Conservation (phyloP, 2,113 vertebrate species). For the Echinops telfairi region DNA sequence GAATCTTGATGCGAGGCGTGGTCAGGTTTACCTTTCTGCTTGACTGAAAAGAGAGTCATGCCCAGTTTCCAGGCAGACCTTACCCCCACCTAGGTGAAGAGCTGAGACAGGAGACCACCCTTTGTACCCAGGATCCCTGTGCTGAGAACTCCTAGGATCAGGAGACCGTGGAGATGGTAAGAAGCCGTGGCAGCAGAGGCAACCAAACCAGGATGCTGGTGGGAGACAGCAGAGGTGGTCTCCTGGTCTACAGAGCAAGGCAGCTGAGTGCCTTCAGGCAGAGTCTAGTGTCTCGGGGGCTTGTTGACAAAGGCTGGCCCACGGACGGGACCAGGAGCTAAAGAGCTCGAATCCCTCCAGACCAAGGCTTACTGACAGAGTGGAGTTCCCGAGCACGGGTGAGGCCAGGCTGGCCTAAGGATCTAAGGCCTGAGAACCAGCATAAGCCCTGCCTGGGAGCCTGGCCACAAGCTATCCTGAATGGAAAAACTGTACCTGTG, state of each 20-base stretch:
- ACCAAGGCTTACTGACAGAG: not conserved
- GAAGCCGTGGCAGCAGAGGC: not conserved
- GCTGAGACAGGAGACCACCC: not conserved
- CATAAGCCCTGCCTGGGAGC: not conserved
- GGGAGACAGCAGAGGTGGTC: not conserved
- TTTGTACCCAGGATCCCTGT: not conserved
- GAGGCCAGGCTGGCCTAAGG: not conserved
- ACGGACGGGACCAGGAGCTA: too few relatives aligned
- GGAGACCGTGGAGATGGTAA: not conserved
- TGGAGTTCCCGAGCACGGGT: too few relatives aligned
- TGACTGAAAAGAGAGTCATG: too few relatives aligned
- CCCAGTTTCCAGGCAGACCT: too few relatives aligned
- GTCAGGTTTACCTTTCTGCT: too few relatives aligned
- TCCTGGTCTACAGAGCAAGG: not conserved
- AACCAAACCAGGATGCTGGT: not conserved
- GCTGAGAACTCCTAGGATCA: not conserved
- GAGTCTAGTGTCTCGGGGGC: too few relatives aligned
- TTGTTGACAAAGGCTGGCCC: not conserved
- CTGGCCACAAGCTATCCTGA: not conserved
- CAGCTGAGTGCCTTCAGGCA: not conserved
- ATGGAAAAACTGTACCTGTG: not conserved
- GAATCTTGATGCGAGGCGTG: too few relatives aligned
- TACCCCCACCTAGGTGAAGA: too few relatives aligned
- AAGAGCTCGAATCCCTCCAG: not conserved
- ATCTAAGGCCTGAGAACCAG: not conserved